Evolutionary conservation across 1,140 invertebrate genomes (phyloP).

Genomic region (Formica selysi): DNA sequence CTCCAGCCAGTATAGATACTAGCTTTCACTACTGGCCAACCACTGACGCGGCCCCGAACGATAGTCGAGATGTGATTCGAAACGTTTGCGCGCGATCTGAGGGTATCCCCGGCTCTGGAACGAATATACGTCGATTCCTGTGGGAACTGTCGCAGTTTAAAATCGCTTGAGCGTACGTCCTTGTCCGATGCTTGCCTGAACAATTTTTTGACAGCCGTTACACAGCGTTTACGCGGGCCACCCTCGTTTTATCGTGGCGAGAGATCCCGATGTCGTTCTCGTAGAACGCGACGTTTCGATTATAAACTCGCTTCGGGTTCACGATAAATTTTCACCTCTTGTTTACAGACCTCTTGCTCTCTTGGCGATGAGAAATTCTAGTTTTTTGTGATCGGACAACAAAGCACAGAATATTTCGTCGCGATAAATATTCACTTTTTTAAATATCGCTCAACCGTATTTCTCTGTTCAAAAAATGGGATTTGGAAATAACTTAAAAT

Average conservation of each 20-base stretch:
- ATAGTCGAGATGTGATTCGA: conserved; percentile 60
- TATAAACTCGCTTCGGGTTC: background rate
- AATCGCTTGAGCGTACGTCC: conserved; percentile 22
- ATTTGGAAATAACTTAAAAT: background rate
- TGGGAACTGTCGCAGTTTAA: conserved; percentile 32
- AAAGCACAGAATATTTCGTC: background rate
- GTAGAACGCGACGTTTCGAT: conserved; percentile 2
- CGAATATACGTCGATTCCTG: conserved; percentile 43
- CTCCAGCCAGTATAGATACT: conserved; percentile 29
- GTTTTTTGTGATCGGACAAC: background rate
- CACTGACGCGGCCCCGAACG: conserved; percentile 39
- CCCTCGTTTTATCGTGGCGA: conserved; percentile 5
- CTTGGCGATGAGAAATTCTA: background rate
- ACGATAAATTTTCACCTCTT: background rate
- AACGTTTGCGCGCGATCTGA: conserved; percentile 56
- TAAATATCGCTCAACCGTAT: background rate
- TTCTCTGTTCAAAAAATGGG: background rate
- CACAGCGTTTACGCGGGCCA: conserved; percentile 34
- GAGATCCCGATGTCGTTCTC: background rate
- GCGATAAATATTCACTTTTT: background rate
- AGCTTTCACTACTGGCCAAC: conserved; percentile 48
- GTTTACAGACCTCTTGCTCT: background rate
- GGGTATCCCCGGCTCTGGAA: conserved; percentile 25
- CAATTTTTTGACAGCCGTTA: conserved; percentile 45
- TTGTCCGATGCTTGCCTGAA: conserved; percentile 20